These are phyloP conservation scores for Streblospio benedicti DNA, from an alignment of 1,140 invertebrate species.

Conservation along the genomic window DNA sequence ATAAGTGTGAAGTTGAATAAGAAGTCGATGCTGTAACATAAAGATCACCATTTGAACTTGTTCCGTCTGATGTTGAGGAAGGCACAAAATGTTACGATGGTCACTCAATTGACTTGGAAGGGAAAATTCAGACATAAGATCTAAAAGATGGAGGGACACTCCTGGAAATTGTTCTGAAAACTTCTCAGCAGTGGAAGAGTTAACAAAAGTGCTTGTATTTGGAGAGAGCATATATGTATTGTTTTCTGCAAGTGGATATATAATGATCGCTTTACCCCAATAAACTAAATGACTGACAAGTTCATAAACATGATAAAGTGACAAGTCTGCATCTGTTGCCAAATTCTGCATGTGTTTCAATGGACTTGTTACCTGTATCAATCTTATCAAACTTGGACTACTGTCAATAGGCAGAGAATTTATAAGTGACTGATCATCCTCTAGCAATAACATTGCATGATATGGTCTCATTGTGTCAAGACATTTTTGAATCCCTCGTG, in stretches of 20 bases:
- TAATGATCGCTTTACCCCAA: constrained; percentile 91
- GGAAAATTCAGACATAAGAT: constrained; percentile 80
- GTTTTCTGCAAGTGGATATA: constrained; percentile 88
- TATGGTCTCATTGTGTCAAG: constrained; percentile 59
- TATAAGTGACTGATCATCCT: constrained; percentile 67
- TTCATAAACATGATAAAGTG: constrained; percentile 66
- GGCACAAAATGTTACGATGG: constrained; percentile 61
- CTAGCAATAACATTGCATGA: constrained; percentile 76
- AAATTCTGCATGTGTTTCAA: constrained; percentile 82
- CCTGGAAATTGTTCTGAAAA: constrained; percentile 47
- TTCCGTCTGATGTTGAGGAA: constrained; percentile 51
- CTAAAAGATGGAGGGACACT: constrained; percentile 46
- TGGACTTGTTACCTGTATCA: constrained; percentile 77
- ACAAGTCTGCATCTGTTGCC: constrained; percentile 82
- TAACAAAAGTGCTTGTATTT: constrained; percentile 52
- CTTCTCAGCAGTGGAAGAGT: constrained; percentile 57
- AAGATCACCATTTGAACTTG: constrained; percentile 79
- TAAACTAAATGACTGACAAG: constrained; percentile 83
- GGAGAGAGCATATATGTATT: constrained; percentile 92
- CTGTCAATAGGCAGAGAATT: constrained; percentile 75
- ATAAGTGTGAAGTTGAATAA: constrained; percentile 88
- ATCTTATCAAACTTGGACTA: constrained; percentile 70
- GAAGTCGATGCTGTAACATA: constrained; percentile 77
- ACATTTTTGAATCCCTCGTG: not conserved
- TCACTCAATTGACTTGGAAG: constrained; percentile 78